Conservation (phyloP, 2,113 vertebrate genomes). For the Calidris pugnax region DNA sequence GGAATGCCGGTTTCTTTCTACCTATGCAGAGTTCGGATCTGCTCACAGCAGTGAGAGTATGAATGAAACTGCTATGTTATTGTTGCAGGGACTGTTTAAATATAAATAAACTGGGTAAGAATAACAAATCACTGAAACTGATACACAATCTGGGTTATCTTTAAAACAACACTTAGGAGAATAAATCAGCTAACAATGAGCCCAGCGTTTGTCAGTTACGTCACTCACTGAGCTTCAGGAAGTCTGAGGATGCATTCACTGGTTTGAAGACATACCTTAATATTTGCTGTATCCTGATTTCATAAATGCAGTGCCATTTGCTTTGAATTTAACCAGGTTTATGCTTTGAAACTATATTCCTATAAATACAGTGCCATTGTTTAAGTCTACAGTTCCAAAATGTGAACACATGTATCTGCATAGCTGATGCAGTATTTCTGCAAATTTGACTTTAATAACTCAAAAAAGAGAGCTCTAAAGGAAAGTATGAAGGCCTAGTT, state of each 20-base stretch:
- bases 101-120: neutral
- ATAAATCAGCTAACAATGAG: neutral
- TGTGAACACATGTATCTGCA: accelerated
- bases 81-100: neutral
- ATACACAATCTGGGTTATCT: neutral
- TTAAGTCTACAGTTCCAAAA: neutral
- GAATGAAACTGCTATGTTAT: neutral
- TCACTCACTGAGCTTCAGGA: neutral
- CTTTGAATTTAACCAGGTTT: neutral
- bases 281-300: neutral
- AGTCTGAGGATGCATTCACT: neutral
- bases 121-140: neutral
- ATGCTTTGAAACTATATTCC: neutral
- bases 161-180: neutral
- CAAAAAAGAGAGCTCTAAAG: neutral
- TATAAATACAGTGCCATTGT: neutral
- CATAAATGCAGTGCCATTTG: neutral
- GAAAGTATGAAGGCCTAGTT: neutral
- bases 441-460: neutral
- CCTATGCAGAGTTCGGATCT: neutral
- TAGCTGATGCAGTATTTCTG: neutral
- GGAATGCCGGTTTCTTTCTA: neutral
- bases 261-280: neutral
- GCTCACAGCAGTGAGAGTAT: neutral
- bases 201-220: neutral